Evolutionary conservation across 2,888 invertebrate species (phyloP).

Genomic region (Apamea monoglypha): DNA sequence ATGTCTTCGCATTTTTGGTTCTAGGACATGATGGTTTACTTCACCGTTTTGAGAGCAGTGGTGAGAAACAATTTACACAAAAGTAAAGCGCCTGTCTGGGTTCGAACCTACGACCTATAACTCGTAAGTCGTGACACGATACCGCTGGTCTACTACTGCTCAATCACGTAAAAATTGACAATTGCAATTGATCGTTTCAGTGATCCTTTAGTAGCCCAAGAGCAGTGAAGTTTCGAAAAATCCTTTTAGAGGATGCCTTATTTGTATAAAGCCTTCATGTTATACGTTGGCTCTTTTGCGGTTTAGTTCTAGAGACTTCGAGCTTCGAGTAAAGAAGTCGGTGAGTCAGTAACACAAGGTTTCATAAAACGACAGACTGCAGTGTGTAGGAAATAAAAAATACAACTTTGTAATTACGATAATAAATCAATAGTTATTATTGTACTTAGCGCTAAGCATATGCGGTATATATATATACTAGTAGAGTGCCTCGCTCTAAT

Average conservation of each 20-base stretch:
- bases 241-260: background rate
- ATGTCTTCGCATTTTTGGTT: background rate
- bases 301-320: background rate
- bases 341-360: background rate
- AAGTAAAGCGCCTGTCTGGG: no score
- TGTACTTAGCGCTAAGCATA: slow-evolving; percentile 51
- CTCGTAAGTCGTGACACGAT: no score
- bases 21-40: background rate
- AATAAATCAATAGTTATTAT: slow-evolving; percentile 12
- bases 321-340: background rate
- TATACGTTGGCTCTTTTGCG: background rate
- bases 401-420: background rate
- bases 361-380: background rate
- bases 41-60: background rate
- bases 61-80: background rate
- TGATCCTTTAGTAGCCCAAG: background rate
- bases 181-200: background rate
- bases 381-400: background rate
- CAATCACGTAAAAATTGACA: background rate
- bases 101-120: no score
- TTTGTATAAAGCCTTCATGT: background rate
- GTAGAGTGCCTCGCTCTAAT: slow-evolving; percentile 73
- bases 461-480: slow-evolving; percentile 42
- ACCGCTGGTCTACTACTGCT: background rate
- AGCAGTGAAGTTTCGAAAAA: background rate